phyloP scores from a whole-genome alignment of 1,140 invertebrate genomes.

The Magallana angulata region DNA sequence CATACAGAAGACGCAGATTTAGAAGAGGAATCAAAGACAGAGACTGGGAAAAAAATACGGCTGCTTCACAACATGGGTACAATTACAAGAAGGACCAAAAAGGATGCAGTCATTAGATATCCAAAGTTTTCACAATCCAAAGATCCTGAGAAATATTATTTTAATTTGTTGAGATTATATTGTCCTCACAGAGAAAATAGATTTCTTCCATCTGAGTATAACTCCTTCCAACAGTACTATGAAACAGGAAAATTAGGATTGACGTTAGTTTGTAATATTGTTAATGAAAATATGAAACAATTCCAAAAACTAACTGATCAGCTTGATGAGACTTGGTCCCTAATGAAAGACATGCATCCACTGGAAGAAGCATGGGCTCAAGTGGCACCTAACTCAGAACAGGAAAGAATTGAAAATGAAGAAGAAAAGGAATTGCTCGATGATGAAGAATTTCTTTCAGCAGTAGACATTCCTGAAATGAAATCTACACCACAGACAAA shows the following conservation, averaged over 20 bases:
- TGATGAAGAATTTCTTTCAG: slow-evolving; percentile 17
- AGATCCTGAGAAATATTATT: slow-evolving; percentile 41
- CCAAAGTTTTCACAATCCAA: slow-evolving; percentile 40
- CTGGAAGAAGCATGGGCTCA: slow-evolving; percentile 44
- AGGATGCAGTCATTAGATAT: slow-evolving; percentile 46
- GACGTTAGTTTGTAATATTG: slow-evolving; percentile 1
- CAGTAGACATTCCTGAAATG: slow-evolving; percentile 38
- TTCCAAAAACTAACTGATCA: slow-evolving; percentile 37
- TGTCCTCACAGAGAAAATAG: slow-evolving; percentile 31
- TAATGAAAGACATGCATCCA: slow-evolving; percentile 26
- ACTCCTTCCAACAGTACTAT: slow-evolving; percentile 25
- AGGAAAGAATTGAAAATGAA: slow-evolving; percentile 29
- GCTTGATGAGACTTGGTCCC: slow-evolving; percentile 40
- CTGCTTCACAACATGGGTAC: slow-evolving; percentile 53
- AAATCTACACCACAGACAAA: slow-evolving; percentile 13
- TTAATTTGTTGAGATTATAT: slow-evolving; percentile 41
- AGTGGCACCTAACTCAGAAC: slow-evolving; percentile 41
- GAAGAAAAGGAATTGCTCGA: slow-evolving; percentile 40
- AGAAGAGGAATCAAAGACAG: slow-evolving; percentile 38
- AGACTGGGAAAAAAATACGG: neutral
- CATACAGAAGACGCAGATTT: neutral
- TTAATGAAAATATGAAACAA: slow-evolving; percentile 22
- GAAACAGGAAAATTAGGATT: neutral
- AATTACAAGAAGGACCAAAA: slow-evolving; percentile 49
- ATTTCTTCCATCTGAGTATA: neutral